A percentile compares a stretch with the other conserved stretches of the same genome.
These are phyloP conservation scores for Penaeus monodon DNA, from an alignment of 2,888 invertebrate genomes.

Conservation along the genomic window DNA sequence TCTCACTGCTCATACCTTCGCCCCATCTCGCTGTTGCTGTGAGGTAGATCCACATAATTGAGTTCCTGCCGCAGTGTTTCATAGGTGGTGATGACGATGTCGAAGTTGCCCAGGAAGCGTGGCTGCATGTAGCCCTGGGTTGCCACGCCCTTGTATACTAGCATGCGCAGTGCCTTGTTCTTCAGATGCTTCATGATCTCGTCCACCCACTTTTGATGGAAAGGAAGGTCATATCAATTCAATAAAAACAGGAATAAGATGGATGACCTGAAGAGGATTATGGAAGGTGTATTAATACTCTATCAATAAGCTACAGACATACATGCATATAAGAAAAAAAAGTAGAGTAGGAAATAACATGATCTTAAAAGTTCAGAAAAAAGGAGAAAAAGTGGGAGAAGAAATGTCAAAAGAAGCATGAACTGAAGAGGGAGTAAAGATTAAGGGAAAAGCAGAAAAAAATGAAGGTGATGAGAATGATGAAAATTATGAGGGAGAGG, in stretches of 20 bases:
- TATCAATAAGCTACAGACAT: no score
- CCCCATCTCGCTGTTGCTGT: slow-evolving; percentile 70
- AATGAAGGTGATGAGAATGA: background rate
- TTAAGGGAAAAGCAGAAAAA: no score
- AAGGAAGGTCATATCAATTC: background rate
- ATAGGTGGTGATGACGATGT: slow-evolving; percentile 82
- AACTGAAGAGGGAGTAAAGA: no score
- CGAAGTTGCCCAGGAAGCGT: slow-evolving; percentile 75
- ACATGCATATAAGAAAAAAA: no score
- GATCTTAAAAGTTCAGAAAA: no score
- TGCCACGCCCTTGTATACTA: slow-evolving; percentile 72
- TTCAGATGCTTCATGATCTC: slow-evolving; percentile 78
- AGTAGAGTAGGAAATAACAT: no score
- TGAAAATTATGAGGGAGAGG: no score
- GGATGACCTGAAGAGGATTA: no score
- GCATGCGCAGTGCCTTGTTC: slow-evolving; percentile 69
- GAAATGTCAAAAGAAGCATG: no score
- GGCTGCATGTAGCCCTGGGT: slow-evolving; percentile 76
- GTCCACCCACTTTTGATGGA: slow-evolving; percentile 77
- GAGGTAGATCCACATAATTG: slow-evolving; percentile 74
- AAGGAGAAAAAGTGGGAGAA: no score
- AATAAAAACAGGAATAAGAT: no score
- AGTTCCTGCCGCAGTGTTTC: slow-evolving; percentile 77
- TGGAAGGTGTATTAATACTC: no score
- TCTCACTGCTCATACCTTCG: background rate